Conservation (phyloP, 2,888 invertebrate species). For the Tetropium fuscum region DNA sequence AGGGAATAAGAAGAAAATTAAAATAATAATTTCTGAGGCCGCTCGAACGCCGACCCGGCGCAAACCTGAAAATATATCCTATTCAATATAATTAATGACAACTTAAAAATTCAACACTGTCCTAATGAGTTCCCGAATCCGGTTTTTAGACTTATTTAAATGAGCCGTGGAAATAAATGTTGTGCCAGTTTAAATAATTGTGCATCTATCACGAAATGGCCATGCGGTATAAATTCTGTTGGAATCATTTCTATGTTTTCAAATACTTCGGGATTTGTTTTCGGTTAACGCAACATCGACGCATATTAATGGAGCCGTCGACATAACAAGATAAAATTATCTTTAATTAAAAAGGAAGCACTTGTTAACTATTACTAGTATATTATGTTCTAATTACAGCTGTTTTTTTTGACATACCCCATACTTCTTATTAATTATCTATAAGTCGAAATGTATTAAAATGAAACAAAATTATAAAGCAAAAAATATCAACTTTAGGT, state of each 20-base stretch:
- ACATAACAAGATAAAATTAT: background rate
- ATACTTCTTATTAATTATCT: no score
- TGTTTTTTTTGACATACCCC: no score
- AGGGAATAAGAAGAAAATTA: slow-evolving; percentile 36
- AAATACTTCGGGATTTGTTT: slow-evolving; percentile 17
- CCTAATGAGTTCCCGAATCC: slow-evolving; percentile 54
- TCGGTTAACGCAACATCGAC: background rate
- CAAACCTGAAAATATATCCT: slow-evolving; percentile 35
- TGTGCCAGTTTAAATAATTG: slow-evolving; percentile 50
- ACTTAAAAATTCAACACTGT: slow-evolving; percentile 50
- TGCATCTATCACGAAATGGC: slow-evolving; percentile 47
- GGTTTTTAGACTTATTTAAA: slow-evolving; percentile 56
- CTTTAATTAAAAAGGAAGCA: no score
- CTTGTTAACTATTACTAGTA: no score
- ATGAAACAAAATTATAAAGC: no score
- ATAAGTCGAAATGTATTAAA: no score
- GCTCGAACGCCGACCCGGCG: slow-evolving; percentile 9
- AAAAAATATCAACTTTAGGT: no score
- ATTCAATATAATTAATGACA: slow-evolving; percentile 52
- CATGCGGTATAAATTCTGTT: slow-evolving; percentile 3
- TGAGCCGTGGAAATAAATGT: slow-evolving; percentile 53
- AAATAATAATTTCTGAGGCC: slow-evolving; percentile 41
- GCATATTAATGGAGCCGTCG: slow-evolving; percentile 7
- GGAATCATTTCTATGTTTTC: slow-evolving; percentile 11
- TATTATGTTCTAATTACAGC: background rate